Conservation (phyloP, 2,888 invertebrate species). For the Tenthredo amoena region DNA sequence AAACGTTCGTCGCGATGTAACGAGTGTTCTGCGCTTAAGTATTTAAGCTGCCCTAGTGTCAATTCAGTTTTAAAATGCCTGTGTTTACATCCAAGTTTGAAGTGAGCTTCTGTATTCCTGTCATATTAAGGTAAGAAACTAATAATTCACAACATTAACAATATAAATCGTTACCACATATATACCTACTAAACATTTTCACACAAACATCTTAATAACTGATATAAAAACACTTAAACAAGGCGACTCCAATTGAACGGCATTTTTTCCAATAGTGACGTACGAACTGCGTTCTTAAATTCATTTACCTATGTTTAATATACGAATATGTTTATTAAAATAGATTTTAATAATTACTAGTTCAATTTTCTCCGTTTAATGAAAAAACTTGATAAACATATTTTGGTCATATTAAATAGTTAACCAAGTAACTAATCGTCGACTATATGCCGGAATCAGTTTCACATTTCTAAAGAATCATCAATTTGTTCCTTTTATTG, state of each 20-base stretch:
- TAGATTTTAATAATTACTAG: not conserved
- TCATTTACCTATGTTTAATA: not conserved
- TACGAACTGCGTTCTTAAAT: constrained; percentile 57
- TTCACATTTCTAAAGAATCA: not conserved
- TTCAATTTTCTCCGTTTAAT: not conserved
- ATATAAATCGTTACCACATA: constrained; percentile 6
- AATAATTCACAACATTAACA: constrained; percentile 63
- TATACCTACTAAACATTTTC: not conserved
- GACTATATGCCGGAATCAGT: not conserved
- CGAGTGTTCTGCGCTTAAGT: constrained; percentile 74
- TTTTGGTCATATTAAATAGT: constrained; percentile 53
- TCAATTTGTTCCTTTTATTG: not conserved
- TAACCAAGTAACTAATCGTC: constrained; percentile 61
- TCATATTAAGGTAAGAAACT: constrained; percentile 80
- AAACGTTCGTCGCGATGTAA: constrained; percentile 77
- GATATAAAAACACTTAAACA: constrained; percentile 26
- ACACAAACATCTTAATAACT: constrained; percentile 44
- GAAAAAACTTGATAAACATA: not conserved
- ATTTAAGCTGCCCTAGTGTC: constrained; percentile 76
- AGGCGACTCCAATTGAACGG: constrained; percentile 53
- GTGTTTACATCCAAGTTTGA: constrained; percentile 89
- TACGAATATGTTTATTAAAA: not conserved
- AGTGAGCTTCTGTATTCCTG: constrained; percentile 83
- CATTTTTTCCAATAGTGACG: constrained; percentile 60
- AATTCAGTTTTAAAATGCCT: constrained; percentile 80